phyloP scores from a whole-genome alignment of 2,113 vertebrate genomes.

The Cariama cristata region DNA sequence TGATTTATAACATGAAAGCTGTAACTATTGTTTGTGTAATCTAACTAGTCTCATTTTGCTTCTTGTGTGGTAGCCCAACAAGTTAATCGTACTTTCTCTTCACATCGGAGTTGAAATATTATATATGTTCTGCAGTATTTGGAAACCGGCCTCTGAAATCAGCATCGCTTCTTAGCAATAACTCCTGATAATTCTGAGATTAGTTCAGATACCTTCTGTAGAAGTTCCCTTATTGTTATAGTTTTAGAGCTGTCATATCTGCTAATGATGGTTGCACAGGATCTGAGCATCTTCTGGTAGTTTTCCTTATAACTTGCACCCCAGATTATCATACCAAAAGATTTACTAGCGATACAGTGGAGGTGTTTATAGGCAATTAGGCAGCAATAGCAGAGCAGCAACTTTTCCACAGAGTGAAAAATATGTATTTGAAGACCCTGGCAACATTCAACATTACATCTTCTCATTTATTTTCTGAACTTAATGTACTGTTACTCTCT shows the following conservation, averaged over 20 bases:
- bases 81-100: background rate
- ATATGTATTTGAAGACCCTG: background rate
- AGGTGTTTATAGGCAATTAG: background rate
- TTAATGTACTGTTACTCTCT: background rate
- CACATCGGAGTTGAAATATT: background rate
- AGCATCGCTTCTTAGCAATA: background rate
- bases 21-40: background rate
- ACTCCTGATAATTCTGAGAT: background rate
- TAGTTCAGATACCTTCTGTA: background rate
- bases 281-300: background rate
- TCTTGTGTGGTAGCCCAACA: background rate
- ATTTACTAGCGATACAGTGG: background rate
- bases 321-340: background rate
- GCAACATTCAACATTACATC: background rate
- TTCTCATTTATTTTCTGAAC: background rate
- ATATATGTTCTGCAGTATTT: background rate
- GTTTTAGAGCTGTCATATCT: background rate
- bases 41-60: background rate
- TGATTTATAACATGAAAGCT: background rate
- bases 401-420: background rate
- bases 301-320: background rate
- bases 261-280: background rate
- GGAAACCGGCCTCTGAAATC: background rate
- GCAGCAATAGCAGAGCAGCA: background rate
- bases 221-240: background rate